Evolutionary conservation across 2,888 invertebrate species (phyloP).

Genomic region (Myathropa florea): DNA sequence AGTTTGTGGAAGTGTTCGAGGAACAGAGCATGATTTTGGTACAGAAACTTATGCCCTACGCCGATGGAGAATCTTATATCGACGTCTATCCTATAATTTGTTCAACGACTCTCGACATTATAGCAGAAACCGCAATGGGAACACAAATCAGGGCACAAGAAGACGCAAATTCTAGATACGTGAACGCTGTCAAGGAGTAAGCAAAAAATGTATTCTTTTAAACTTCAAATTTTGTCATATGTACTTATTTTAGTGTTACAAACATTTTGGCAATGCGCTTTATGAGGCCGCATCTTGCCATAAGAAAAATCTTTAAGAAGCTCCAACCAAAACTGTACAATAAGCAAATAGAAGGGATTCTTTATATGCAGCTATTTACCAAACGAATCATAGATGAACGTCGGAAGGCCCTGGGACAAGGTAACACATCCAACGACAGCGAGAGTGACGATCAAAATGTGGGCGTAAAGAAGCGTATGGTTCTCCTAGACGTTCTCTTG

Average conservation of each 20-base stretch:
- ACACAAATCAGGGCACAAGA: constrained; percentile 86
- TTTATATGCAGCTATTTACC: constrained; percentile 82
- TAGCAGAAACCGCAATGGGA: constrained; percentile 91
- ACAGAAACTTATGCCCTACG: constrained; percentile 80
- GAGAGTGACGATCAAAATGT: constrained; percentile 66
- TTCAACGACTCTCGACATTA: constrained; percentile 84
- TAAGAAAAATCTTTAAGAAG: constrained; percentile 72
- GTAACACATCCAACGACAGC: neutral
- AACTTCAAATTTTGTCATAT: neutral
- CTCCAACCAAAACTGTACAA: constrained; percentile 72
- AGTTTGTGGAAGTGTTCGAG: constrained; percentile 87
- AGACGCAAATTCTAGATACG: constrained; percentile 85
- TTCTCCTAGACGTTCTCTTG: constrained; percentile 85
- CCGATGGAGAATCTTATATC: constrained; percentile 78
- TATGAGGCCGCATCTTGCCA: constrained; percentile 74
- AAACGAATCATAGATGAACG: constrained; percentile 82
- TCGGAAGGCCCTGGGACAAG: constrained; percentile 69
- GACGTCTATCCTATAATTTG: constrained; percentile 85
- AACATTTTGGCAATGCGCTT: constrained; percentile 75
- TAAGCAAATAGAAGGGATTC: constrained; percentile 80
- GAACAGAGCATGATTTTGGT: constrained; percentile 84
- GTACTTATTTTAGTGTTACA: constrained; percentile 77
- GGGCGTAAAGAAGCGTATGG: constrained; percentile 83
- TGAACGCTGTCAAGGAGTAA: constrained; percentile 86
- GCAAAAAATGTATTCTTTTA: constrained; percentile 72